phyloP scores from a whole-genome alignment of 1,140 invertebrate genomes.

The Probaryconus sp. region DNA sequence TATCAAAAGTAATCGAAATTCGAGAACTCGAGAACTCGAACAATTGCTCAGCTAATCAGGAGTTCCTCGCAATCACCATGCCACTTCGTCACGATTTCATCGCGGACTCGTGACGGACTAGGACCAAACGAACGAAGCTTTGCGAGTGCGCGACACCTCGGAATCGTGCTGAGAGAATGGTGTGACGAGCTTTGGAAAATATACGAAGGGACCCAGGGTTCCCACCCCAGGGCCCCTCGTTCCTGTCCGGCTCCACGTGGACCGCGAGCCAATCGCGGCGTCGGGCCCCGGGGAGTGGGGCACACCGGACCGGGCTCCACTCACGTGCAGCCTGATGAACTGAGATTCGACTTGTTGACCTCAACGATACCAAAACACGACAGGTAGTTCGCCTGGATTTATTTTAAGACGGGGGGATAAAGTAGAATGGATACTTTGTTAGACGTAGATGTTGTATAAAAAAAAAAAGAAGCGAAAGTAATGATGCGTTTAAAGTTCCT shows the following conservation, averaged over 20 bases:
- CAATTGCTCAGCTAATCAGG: too few relatives aligned
- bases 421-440: too few relatives aligned
- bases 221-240: constrained; percentile 55
- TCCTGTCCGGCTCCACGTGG: constrained; percentile 63
- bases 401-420: too few relatives aligned
- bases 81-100: constrained; percentile 52
- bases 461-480: too few relatives aligned
- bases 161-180: constrained; percentile 69
- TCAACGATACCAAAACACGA: constrained; percentile 35
- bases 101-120: constrained; percentile 41
- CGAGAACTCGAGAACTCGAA: not conserved
- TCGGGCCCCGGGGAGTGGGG: too few relatives aligned
- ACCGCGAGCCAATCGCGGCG: constrained; percentile 61
- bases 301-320: constrained; percentile 6
- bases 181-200: constrained; percentile 71
- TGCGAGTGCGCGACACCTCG: constrained; percentile 67
- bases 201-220: constrained; percentile 45
- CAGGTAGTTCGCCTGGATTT: not conserved
- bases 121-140: constrained; percentile 46
- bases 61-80: not conserved
- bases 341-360: constrained; percentile 40
- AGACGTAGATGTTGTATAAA: too few relatives aligned
- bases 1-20: not conserved
- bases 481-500: too few relatives aligned
- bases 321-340: constrained; percentile 39